A percentile compares a stretch with the other conserved stretches of the same genome.
Conservation (phyloP, 1,140 invertebrate species). For the Achroia grisella region DNA sequence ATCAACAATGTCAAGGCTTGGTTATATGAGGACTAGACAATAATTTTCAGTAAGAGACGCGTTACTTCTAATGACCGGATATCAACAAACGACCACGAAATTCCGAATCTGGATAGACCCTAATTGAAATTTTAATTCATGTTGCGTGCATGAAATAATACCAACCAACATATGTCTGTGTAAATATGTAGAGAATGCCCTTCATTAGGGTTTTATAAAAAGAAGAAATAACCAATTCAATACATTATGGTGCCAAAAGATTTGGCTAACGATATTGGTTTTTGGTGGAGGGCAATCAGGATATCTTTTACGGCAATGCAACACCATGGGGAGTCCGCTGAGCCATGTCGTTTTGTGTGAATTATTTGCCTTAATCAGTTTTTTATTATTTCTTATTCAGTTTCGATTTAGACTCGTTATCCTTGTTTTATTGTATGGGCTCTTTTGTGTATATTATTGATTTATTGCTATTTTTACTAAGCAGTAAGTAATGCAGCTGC, state of each 20-base stretch:
- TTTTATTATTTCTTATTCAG: slow-evolving; percentile 19
- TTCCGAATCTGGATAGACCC: too few species aligned
- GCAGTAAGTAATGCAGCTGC: too few species aligned
- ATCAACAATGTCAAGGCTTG: slow-evolving; percentile 62
- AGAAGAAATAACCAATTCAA: too few species aligned
- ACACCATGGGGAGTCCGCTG: slow-evolving; percentile 27
- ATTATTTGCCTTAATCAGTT: slow-evolving; percentile 35
- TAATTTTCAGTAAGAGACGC: background rate
- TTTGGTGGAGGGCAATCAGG: background rate
- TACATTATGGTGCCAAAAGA: too few species aligned
- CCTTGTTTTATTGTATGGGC: slow-evolving; percentile 12
- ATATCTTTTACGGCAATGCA: background rate
- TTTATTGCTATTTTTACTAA: background rate
- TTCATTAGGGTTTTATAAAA: too few species aligned
- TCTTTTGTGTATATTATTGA: background rate
- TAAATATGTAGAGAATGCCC: too few species aligned
- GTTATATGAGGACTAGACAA: slow-evolving; percentile 52
- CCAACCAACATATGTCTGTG: too few species aligned
- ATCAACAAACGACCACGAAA: background rate
- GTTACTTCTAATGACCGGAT: slow-evolving; percentile 1
- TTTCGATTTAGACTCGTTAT: slow-evolving; percentile 28
- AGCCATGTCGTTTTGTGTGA: slow-evolving; percentile 29
- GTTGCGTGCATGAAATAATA: too few species aligned
- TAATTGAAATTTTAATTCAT: too few species aligned
- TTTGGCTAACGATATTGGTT: too few species aligned